Evolutionary conservation across 2,888 invertebrate genomes (phyloP).

Genomic region (Eurytoma californica): DNA sequence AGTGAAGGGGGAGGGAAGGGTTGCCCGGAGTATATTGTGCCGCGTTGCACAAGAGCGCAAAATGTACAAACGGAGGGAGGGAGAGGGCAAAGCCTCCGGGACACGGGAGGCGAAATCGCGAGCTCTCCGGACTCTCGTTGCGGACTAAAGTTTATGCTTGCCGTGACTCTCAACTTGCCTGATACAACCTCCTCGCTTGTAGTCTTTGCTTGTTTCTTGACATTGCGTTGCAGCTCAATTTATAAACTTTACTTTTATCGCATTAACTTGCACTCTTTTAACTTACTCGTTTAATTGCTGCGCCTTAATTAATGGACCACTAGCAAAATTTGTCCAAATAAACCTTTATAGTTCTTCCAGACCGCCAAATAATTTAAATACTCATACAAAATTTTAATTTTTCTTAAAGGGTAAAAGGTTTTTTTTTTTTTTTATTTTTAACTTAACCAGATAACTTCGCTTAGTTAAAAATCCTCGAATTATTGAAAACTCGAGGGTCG

Average conservation of each 20-base stretch:
- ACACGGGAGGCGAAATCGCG: conserved; percentile 34
- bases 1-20: not conserved
- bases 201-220: conserved; percentile 24
- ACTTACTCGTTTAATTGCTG: too few species aligned
- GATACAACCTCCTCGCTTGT: conserved; percentile 15
- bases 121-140: conserved; percentile 28
- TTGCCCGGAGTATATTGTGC: conserved; percentile 18
- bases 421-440: too few species aligned
- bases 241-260: not conserved
- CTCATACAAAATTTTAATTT: too few species aligned
- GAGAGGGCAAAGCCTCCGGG: conserved; percentile 17
- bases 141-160: conserved; percentile 37
- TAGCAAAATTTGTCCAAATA: too few species aligned
- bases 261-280: not conserved
- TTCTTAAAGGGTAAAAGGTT: too few species aligned
- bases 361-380: too few species aligned
- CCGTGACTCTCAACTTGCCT: conserved; percentile 41
- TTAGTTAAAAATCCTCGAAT: too few species aligned
- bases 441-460: too few species aligned
- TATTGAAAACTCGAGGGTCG: not conserved
- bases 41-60: not conserved
- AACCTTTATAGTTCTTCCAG: too few species aligned
- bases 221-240: conserved; percentile 47
- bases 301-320: too few species aligned
- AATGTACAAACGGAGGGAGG: conserved; percentile 6